Evolutionary conservation across 2,888 invertebrate species (phyloP).

Genomic region (Melipona beecheii): DNA sequence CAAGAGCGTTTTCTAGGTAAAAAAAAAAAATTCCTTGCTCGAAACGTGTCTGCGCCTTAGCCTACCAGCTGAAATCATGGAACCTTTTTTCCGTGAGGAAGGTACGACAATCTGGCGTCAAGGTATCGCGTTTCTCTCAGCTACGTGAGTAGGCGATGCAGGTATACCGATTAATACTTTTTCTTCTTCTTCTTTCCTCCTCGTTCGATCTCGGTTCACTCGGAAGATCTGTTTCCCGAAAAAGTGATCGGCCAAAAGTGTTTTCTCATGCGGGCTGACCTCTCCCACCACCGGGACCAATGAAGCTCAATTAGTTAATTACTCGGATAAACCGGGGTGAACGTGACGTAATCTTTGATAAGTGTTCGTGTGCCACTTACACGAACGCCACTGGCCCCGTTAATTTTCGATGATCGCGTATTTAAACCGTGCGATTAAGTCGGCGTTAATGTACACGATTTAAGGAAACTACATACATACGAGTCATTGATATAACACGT

Average conservation of each 20-base stretch:
- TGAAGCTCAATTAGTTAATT: constrained; percentile 75
- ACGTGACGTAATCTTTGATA: constrained; percentile 71
- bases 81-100: constrained; percentile 41
- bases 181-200: background rate
- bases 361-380: constrained; percentile 53
- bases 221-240: constrained; percentile 3
- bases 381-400: constrained; percentile 21
- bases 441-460: background rate
- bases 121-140: constrained; percentile 62
- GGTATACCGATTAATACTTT: constrained; percentile 63
- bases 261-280: constrained; percentile 73
- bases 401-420: constrained; percentile 44
- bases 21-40: constrained; percentile 8
- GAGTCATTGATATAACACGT: background rate
- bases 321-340: constrained; percentile 67
- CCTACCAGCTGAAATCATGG: constrained; percentile 48
- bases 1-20: background rate
- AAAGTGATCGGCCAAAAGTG: constrained; percentile 18
- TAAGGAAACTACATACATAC: constrained; percentile 2
- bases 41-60: constrained; percentile 24
- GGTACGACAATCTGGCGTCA: constrained; percentile 54
- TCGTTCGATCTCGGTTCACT: constrained; percentile 12
- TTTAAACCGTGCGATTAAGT: constrained; percentile 13
- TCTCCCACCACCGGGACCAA: constrained; percentile 52
- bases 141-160: constrained; percentile 59